Evolutionary conservation across 2,888 invertebrate genomes (phyloP), one percentile per base, ranked within the genome.

Genomic region (Biston betularia): DNA sequence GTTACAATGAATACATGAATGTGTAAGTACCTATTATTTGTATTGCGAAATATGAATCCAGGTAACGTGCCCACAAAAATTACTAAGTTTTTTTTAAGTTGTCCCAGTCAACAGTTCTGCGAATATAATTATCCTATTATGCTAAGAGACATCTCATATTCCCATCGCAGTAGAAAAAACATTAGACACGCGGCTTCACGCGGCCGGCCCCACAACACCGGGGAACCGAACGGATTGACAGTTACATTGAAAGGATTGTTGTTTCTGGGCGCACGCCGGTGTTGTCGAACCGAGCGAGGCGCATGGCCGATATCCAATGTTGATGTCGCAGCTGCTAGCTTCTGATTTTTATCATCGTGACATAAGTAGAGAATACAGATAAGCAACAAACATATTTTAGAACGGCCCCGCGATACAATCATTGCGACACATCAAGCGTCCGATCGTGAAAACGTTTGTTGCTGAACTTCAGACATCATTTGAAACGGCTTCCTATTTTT

Each of bases 111-210:
- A 33, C 12, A 50, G 1, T 50, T 50, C 34, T 34, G 8, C 34
- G 15, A 56, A 50, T 40, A 49, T 34, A 6, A 42, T 40, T 14
- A 12, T 42, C 45, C 12, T 44, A n/a, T n/a, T 50, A 1, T 14
- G 46, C 10, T 33, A n/a, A 46, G 35, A 53, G 45, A 50, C 24
- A 60, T 69, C 69, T 68, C 73, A 24, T 50, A 53, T 68, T 70
- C 48, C 67, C 62, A 73, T 75, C 72, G 67, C 38, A 14, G 63
- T 70, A 68, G n/a, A 34, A 75, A 75, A 71, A 77, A 77, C 70
- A 76, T 70, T 69, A 49, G 71, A 71, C 77, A 74, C 77, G 76
- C 69, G 75, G 67, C 69, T 46, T 50, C 70, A 65, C 64, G 69
- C 55, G 64, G 38, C 60, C 49, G 34, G 52, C 40, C 58, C 14